Evolutionary conservation across 2,113 vertebrate species (phyloP).

Genomic region (Accipiter cooperii): DNA sequence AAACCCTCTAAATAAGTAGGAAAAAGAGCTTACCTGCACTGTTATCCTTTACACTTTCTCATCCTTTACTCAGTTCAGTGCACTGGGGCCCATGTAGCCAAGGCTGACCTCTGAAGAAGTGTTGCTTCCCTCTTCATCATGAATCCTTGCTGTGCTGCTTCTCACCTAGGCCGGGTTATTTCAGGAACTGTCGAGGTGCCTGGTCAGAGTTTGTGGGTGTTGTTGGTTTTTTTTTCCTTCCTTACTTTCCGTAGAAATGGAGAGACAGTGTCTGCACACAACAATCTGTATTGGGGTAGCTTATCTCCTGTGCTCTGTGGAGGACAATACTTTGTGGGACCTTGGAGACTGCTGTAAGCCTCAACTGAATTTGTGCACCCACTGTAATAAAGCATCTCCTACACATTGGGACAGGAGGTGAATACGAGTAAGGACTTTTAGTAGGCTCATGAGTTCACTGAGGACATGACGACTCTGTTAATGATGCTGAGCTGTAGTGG

Average conservation of each 20-base stretch:
- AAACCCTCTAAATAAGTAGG: neutral
- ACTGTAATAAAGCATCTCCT: neutral
- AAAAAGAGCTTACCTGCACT: conserved; percentile 12
- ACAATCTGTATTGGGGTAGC: rapidly evolving
- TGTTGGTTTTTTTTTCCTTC: neutral
- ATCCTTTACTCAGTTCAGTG: neutral
- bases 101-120: neutral
- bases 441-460: neutral
- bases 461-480: neutral
- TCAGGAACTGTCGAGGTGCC: neutral
- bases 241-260: neutral
- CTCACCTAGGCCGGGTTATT: neutral
- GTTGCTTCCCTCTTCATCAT: neutral
- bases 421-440: neutral
- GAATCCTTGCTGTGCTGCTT: neutral
- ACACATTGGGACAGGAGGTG: neutral
- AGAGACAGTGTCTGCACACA: neutral
- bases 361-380: neutral
- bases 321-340: neutral
- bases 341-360: neutral
- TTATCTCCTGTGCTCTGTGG: neutral
- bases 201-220: neutral
- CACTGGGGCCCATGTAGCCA: neutral
- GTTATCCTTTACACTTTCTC: neutral
- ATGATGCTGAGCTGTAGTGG: neutral